Base-by-base conservation (phyloP, 1,140 invertebrate species). In the Papilio polyxenes region DNA sequence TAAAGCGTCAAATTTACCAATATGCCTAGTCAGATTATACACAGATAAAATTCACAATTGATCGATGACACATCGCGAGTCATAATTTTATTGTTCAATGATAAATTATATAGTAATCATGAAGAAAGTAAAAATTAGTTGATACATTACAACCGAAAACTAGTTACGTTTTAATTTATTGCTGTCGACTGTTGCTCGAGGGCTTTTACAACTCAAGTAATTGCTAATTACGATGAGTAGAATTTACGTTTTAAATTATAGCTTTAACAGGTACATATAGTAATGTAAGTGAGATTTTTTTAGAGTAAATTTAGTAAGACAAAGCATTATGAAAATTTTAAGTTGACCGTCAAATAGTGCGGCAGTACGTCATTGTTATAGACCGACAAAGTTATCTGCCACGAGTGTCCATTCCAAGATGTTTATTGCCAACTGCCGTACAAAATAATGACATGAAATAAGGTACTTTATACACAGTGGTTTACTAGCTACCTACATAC, bases 61-160 rank as follows among this genome's bases (percentile, higher is more conserved):
- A 65, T 31, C 23, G 20, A 65, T 23, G 1, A 37, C 20, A 13
- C 23, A 65, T 23, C 62, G 20, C 56, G 56, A 59, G 8, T 8
- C 56, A 65, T n/a, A 20, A 59, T 65, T 65, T 23, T 20, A 65
- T 65, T 65, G 9, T 65, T 65, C 62, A 65, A 65, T 31, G 5
- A 65, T 75, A 75, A 75, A 51, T 75, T 75, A 75, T 75, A 75
- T n/a, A 8, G 20, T 23, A 51, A 75, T 75, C 56, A 31, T 65
- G 9, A 65, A 65, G 62, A 65, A 65, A 65, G 62, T 65, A 31
- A 37, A 65, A 65, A 65, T 23, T 23, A 23, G 59, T 20, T 20
- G 59, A 62, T 62, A 23, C 8, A 23, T 62, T 62, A 62, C 59
- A 62, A 62, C n/a, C 59, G 59, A 62, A 62, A 62, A 62, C 59